phyloP scores from a whole-genome alignment of 2,888 invertebrate genomes.

The Morpho deidamia region DNA sequence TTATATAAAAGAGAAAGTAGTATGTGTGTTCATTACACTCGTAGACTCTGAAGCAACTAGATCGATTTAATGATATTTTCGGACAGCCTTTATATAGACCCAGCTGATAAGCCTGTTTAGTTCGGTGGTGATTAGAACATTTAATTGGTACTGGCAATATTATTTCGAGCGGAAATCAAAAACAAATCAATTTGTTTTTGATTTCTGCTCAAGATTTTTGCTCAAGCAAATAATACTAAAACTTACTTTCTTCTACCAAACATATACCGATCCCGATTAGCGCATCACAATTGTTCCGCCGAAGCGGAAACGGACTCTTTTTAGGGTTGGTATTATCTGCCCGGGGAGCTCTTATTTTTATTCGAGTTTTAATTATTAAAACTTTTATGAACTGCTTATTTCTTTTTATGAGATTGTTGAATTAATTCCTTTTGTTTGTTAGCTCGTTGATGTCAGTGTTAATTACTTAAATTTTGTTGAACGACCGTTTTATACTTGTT shows the following conservation, averaged over 20 bases:
- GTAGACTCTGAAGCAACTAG: too few species aligned
- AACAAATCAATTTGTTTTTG: too few species aligned
- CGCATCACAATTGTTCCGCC: not conserved
- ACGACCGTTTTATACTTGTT: constrained; percentile 26
- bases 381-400: constrained; percentile 77
- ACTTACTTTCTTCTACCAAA: not conserved
- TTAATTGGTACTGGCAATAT: too few species aligned
- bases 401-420: constrained; percentile 73
- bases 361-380: constrained; percentile 76
- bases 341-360: constrained; percentile 62
- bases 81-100: too few species aligned
- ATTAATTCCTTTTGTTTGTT: constrained; percentile 74
- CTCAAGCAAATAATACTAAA: not conserved
- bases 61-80: too few species aligned
- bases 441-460: constrained; percentile 47
- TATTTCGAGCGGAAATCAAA: too few species aligned
- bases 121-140: too few species aligned
- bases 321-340: constrained; percentile 36
- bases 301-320: constrained; percentile 24
- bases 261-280: constrained; percentile 2
- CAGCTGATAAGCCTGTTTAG: too few species aligned
- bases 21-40: too few species aligned
- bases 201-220: too few species aligned
- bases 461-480: constrained; percentile 38
- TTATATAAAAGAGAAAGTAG: too few species aligned